These are phyloP conservation scores for Bhutanitis thaidina DNA, from an alignment of 2,888 invertebrate species.

Conservation along the genomic window DNA sequence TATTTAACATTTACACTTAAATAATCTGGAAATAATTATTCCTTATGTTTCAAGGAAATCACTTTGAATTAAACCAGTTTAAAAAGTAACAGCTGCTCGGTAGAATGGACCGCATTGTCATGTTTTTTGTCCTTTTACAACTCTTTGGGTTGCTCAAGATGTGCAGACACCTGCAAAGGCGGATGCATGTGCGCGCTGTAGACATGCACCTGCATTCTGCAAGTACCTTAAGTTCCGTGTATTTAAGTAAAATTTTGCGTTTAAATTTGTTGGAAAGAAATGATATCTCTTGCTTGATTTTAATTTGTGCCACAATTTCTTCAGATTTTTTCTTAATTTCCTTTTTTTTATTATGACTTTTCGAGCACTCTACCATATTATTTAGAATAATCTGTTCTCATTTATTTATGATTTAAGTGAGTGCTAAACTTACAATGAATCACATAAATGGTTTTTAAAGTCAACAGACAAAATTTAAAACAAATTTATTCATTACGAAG, in stretches of 20 bases:
- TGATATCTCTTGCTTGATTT: no score
- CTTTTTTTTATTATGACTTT: no score
- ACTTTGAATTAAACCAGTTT: constrained; percentile 12
- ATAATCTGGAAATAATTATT: neutral
- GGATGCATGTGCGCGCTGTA: constrained; percentile 6
- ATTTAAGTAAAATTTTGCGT: neutral
- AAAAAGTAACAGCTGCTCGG: constrained; percentile 12
- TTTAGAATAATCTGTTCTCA: no score
- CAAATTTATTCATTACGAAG: no score
- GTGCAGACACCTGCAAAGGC: constrained; percentile 16
- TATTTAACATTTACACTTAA: neutral
- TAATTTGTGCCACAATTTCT: no score
- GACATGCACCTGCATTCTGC: neutral
- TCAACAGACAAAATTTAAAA: no score
- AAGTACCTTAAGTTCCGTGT: neutral
- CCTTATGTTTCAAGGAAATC: constrained; percentile 4
- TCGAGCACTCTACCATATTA: no score
- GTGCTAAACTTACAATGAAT: no score
- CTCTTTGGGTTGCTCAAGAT: constrained; percentile 16
- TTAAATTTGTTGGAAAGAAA: neutral
- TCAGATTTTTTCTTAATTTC: no score
- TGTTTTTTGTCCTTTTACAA: constrained; percentile 14
- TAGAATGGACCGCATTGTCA: constrained; percentile 5
- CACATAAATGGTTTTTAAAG: no score
- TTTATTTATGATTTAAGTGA: no score